Evolutionary conservation across 2,888 invertebrate species (phyloP).

Genomic region (Seira ritae): DNA sequence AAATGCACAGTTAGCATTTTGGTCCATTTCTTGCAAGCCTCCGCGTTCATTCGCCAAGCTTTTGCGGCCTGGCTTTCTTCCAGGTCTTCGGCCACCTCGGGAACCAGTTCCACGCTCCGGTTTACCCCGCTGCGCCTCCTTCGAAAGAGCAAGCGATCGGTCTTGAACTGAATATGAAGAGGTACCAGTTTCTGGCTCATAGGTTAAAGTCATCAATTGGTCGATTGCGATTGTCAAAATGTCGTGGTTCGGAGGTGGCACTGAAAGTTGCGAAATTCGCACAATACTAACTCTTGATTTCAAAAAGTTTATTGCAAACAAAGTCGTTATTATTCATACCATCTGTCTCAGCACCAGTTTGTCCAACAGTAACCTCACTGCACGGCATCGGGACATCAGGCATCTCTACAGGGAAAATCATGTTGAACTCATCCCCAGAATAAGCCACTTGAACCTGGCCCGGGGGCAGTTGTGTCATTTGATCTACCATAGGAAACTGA

Average conservation of each 20-base stretch:
- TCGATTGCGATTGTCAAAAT: conserved; percentile 56
- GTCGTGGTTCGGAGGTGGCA: conserved; percentile 48
- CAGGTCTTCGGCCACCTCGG: conserved; percentile 53
- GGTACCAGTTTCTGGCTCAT: not conserved
- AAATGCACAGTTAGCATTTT: conserved; percentile 5
- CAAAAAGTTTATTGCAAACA: no score
- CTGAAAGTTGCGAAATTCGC: conserved; percentile 6
- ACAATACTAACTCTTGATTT: no score
- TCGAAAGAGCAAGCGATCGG: not conserved
- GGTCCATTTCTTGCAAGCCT: conserved; percentile 26
- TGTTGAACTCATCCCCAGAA: not conserved
- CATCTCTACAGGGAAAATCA: not conserved
- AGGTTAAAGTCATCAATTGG: conserved; percentile 27
- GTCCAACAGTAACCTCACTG: conserved; percentile 47
- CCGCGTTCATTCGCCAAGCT: conserved; percentile 7
- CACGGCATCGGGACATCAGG: conserved; percentile 22
- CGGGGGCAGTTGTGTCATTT: not conserved
- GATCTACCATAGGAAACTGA: not conserved
- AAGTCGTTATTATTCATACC: no score
- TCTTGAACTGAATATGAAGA: not conserved
- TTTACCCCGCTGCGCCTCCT: not conserved
- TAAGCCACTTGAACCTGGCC: not conserved
- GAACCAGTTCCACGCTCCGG: not conserved
- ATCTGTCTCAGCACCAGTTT: conserved; percentile 30
- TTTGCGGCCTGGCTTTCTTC: conserved; percentile 54